Conservation (phyloP, 1,140 invertebrate genomes). For the Ceratosolen solmsi region DNA sequence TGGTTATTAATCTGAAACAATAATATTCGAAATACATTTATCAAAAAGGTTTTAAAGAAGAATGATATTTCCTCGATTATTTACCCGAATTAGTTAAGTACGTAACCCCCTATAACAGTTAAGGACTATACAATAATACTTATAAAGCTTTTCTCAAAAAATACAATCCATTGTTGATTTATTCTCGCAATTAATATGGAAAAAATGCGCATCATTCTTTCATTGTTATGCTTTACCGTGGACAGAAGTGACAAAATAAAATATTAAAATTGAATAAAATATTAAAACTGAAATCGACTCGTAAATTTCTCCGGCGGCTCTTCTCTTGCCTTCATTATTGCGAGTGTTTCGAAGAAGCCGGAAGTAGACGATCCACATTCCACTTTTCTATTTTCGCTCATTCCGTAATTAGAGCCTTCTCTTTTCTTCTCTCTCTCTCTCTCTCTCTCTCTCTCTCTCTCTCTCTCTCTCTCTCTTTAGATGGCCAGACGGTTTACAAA, state of each 20-base stretch:
- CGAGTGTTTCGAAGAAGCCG: constrained; percentile 23
- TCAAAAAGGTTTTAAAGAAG: no score
- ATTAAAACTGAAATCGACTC: constrained; percentile 25
- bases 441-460: background rate
- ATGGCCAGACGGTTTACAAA: constrained; percentile 6
- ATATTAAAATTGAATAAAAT: constrained; percentile 10
- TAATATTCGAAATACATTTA: no score
- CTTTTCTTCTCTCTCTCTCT: background rate
- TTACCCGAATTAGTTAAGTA: no score
- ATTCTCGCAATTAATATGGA: no score
- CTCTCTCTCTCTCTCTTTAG: background rate
- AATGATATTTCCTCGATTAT: no score
- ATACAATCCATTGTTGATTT: no score
- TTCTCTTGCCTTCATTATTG: background rate
- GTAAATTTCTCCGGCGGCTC: constrained; percentile 20
- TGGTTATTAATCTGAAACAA: no score
- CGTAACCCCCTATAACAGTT: no score
- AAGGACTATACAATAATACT: no score
- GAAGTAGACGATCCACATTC: constrained; percentile 24
- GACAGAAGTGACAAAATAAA: constrained; percentile 3
- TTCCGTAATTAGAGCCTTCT: constrained; percentile 34
- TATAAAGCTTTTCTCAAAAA: no score
- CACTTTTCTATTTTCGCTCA: constrained; percentile 37
- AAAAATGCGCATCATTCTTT: no score
- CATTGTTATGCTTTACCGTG: background rate